Conservation (phyloP, 2,888 invertebrate genomes). For the Thera obeliscata region DNA sequence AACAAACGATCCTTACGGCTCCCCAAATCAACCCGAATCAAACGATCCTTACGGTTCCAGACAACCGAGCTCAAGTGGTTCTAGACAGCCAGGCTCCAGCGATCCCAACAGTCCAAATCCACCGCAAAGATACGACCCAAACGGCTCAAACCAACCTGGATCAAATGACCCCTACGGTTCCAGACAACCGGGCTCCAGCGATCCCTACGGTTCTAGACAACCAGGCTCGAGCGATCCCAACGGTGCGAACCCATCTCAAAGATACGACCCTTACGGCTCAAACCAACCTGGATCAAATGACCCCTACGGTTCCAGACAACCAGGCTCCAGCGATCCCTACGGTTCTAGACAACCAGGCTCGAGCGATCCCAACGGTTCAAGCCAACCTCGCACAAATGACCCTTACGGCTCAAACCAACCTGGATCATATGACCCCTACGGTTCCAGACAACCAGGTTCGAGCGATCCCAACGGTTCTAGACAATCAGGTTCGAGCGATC, state of each 20-base stretch:
- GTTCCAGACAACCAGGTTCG: too few relatives aligned
- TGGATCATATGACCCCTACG: constrained; percentile 2
- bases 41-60: constrained; percentile 1
- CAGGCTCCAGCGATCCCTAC: neutral
- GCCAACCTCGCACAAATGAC: neutral
- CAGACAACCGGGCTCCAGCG: neutral
- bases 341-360: constrained; percentile 1
- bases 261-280: constrained; percentile 1
- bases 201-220: constrained; percentile 2
- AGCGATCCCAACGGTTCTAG: neutral
- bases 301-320: neutral
- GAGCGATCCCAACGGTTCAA: neutral
- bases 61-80: neutral
- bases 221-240: neutral
- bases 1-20: constrained; percentile 4
- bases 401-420: constrained; percentile 2
- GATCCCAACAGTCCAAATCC: neutral
- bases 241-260: neutral
- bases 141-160: neutral
- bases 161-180: constrained; percentile 8
- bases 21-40: neutral
- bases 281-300: constrained; percentile 5
- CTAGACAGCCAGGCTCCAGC: neutral
- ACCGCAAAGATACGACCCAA: neutral
- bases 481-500: neutral